phyloP scores from a whole-genome alignment of 2,888 invertebrate species.

The Eupelmus urozonus region DNA sequence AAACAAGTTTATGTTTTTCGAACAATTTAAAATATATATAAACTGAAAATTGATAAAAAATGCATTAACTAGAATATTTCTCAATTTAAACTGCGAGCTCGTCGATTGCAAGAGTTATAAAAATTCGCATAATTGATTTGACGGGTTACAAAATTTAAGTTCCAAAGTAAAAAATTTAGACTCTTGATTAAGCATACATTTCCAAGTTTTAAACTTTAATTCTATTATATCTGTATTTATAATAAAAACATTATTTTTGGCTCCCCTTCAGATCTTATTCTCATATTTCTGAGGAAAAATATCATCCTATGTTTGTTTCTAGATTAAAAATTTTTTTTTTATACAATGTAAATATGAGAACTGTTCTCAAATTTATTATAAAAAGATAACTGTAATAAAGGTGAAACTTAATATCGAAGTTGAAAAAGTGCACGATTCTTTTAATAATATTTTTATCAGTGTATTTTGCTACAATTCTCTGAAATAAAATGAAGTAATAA shows the following conservation, averaged over 20 bases:
- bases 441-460: conserved; percentile 13
- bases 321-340: conserved; percentile 11
- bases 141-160: conserved; percentile 13
- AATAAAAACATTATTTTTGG: conserved; percentile 23
- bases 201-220: conserved; percentile 23
- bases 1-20: no score
- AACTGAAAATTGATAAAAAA: not conserved
- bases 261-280: conserved; percentile 13
- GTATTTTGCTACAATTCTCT: not conserved
- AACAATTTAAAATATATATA: no score
- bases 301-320: conserved; percentile 12
- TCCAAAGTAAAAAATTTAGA: conserved; percentile 24
- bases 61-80: conserved; percentile 11
- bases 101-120: not conserved
- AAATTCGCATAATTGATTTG: conserved; percentile 11
- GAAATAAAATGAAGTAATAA: not conserved
- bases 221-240: not conserved
- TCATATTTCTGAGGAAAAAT: conserved; percentile 21
- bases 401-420: conserved; percentile 6
- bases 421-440: conserved; percentile 2
- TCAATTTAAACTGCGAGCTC: no score
- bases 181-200: conserved; percentile 23
- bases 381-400: conserved; percentile 8
- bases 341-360: not conserved
- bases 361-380: not conserved